Evolutionary conservation across 2,888 invertebrate species (phyloP), one percentile per base, ranked within the genome.

Genomic region (Spilarctia lutea): DNA sequence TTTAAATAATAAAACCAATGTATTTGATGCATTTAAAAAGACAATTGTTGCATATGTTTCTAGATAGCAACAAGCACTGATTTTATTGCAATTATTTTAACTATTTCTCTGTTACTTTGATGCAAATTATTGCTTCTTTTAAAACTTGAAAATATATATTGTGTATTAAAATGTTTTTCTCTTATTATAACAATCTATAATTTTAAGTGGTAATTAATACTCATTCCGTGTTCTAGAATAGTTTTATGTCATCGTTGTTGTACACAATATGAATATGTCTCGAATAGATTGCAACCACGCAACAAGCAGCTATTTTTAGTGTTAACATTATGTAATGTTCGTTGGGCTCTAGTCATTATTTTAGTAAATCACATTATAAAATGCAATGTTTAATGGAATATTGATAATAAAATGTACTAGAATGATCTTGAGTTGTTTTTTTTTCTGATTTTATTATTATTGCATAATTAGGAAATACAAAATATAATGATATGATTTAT

Each of bases 321-420:
- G n/a, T n/a, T 63, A 13, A 30, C n/a, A 56, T 67, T 56, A 74
- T 68, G 52, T 71, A 71, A 77, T 75, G 70, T 77, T 66, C 27
- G 42, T 70, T 60, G 66, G 66, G 45, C 27, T 78, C 83, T 83
- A 83, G 84, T 84, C 84, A 81, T 75, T 77, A 48, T 65, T 65
- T 63, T 69, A 65, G 3, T 71, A 8, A 1, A 35, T 45, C 30
- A 30, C 18, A 45, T 45, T 60, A 20, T 63, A 42, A 63, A 42
- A 42, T 71, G 27, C 30, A 30, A 63, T 30, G 30, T 39, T 56
- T 39, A 56, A n/a, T 70, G 35, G n/a, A n/a, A 52, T n/a, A 52
- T 52, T 35, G 39, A 70, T 63, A 70, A 70, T 60, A 71, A 71
- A 71, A 45, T 42, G 42, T 63, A 71, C 27, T 30, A 63, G 30